Evolutionary conservation across 2,113 vertebrate species (phyloP), one percentile per base, ranked within the genome.

Genomic region (Nematolebias whitei): DNA sequence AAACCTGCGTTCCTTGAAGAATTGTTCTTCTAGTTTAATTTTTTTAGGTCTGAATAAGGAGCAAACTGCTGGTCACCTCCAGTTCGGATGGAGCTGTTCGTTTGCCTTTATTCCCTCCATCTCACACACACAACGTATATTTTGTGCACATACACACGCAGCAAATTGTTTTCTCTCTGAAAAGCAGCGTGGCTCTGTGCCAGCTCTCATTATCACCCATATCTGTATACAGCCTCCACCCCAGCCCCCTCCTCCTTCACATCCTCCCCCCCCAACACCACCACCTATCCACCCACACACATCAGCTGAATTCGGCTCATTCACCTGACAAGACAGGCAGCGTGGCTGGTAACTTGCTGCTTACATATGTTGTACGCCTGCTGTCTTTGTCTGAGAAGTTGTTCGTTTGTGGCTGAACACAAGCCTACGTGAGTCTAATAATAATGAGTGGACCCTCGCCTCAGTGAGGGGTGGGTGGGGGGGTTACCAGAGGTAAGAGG

Each of bases 311-410:
- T 23, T 78, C 53, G 69, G 64, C 73, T 71, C 71, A 74, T 78
- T 85, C 78, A 79, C 84, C 76, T 56, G 63, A 68, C 73, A 84
- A 90, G 84, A 82, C 71, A 65, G 84, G 74, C 81, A 71, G 83
- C 62, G 63, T 48, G 57, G 82, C 76, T 66, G 73, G 54, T 82
- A 79, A 90, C 90, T 90, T 68, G 86, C 85, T 85, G 87, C 76
- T 84, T 91, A 92, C 92, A 93, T 91, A 90, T 92, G 91, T 93
- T 91, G 87, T 43, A 35, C 72, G 86, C 76, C 78, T 83, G 87
- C 87, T 85, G 87, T 90, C 88, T 92, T 93, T 92, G 91, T 93
- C 89, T 90, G 91, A 91, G 89, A 90, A 92, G 91, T 93, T 91
- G 89, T 91, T 89, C 83, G 86, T 89, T 90, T 83, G 85, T 82